Base-by-base conservation (phyloP, 2,797 vertebrate genomes). In the Chelon auratus region DNA sequence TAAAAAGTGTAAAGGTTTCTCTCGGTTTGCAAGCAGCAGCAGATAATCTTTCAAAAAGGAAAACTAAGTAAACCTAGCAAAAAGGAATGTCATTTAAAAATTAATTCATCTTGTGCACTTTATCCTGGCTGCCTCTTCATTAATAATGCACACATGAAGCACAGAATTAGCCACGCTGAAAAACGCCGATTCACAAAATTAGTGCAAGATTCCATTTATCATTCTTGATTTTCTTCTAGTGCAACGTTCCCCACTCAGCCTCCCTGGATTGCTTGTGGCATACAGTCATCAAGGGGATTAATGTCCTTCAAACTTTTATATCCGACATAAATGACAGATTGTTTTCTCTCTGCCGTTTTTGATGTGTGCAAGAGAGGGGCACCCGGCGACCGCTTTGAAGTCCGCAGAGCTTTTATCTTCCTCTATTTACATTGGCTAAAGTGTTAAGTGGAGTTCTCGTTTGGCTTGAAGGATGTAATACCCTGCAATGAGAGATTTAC, bases 381-480 rank as follows among this genome's bases (percentile, higher is more conserved):
- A 2, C 36, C 10, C 42, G 9, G 54, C 13, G 67, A 30, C 26
- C 1, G 63, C 80, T 91, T 88, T 93, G 89, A 92, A 91, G 85
- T 86, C 78, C 0, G 8, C 77, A 48, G 39, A 86, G 67, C 86
- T 91, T 91, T 91, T 80, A 92, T 92, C 75, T 82, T 60, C 59
- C 75, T 85, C 68, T 92, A 70, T 93, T 92, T 92, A 90, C 80
- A 77, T 62, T 83, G 80, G 83, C 82, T 85, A 78, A 89, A 84
- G 92, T 92, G 91, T 92, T 91, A 90, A 90, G 89, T 90, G 77
- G 87, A 68, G 61, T 78, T 89, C 85, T 87, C 48, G 10, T 89
- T 82, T 3, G 66, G 68, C 64, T 81, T 86, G 77, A 85, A 89
- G 87, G 84, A 86, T 88, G 83, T 82, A 87, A 89, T 81, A 67